Percentiles rank a stretch among this genome's conserved stretches.
phyloP scores from a whole-genome alignment of 2,113 vertebrate genomes.

The Leuciscus idus region DNA sequence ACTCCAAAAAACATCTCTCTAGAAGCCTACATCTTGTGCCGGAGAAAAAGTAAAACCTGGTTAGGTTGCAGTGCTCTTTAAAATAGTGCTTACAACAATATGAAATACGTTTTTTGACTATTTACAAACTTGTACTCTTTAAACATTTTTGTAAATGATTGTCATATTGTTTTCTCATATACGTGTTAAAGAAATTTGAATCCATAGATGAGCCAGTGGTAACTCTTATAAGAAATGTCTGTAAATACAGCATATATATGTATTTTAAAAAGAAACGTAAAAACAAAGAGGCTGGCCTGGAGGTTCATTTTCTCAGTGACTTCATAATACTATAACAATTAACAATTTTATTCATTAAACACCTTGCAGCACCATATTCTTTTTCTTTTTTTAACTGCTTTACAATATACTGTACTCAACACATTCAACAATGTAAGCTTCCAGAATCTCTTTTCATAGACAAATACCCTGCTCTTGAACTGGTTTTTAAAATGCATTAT shows the following conservation, averaged over 20 bases:
- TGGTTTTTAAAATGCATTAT: constrained; percentile 10
- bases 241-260: constrained; percentile 13
- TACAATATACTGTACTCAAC: constrained; percentile 48
- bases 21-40: constrained; percentile 63
- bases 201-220: background rate
- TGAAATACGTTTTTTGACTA: constrained; percentile 56
- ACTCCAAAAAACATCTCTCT: constrained; percentile 63
- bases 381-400: constrained; percentile 47
- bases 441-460: constrained; percentile 35
- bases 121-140: constrained; percentile 37
- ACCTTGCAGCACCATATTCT: constrained; percentile 58
- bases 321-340: constrained; percentile 12
- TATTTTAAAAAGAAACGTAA: background rate
- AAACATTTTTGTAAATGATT: constrained; percentile 45
- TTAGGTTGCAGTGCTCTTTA: constrained; percentile 58
- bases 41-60: constrained; percentile 55
- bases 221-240: constrained; percentile 10
- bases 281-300: constrained; percentile 46
- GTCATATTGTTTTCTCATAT: constrained; percentile 27
- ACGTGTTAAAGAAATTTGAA: constrained; percentile 3
- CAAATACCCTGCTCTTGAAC: background rate
- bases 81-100: constrained; percentile 65
- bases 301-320: constrained; percentile 56
- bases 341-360: constrained; percentile 41
- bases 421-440: constrained; percentile 63